phyloP scores from a whole-genome alignment of 1,140 invertebrate species.

The Bombus vancouverensis region DNA sequence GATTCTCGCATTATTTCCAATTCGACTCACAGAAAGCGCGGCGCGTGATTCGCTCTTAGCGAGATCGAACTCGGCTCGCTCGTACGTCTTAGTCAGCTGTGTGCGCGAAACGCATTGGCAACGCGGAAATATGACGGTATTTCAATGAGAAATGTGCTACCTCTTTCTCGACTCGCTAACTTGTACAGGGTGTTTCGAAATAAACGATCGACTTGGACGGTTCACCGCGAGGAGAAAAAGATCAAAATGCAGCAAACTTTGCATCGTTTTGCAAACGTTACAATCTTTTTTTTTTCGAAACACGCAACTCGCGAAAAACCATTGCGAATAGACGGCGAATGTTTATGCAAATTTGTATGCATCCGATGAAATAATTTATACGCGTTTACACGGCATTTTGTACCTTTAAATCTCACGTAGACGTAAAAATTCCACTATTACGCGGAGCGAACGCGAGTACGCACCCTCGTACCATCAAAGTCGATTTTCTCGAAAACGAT shows the following conservation, averaged over 20 bases:
- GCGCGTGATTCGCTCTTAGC: slow-evolving; percentile 52
- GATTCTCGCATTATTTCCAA: slow-evolving; percentile 44
- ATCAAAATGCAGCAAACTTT: not conserved
- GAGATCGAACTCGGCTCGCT: slow-evolving; percentile 38
- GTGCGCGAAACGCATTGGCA: slow-evolving; percentile 49
- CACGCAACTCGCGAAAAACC: too few relatives aligned
- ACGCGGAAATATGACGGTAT: slow-evolving; percentile 65
- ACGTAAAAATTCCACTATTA: not conserved
- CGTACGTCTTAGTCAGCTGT: slow-evolving; percentile 53
- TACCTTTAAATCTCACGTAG: not conserved
- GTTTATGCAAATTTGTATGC: not conserved
- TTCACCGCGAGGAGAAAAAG: too few relatives aligned
- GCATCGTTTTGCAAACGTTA: too few relatives aligned
- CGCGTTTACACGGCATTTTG: fast-evolving
- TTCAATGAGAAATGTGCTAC: slow-evolving; percentile 65
- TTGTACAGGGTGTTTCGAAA: not conserved
- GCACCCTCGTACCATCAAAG: not conserved
- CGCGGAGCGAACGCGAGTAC: not conserved
- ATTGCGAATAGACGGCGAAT: too few relatives aligned
- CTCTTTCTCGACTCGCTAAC: slow-evolving; percentile 15
- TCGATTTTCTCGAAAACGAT: not conserved
- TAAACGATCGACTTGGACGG: not conserved
- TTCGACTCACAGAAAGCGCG: slow-evolving; percentile 32
- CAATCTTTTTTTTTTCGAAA: not conserved
- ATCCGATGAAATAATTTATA: too few relatives aligned